Base-by-base conservation (phyloP, 2,888 invertebrate species). In the Lasioglossum malachurum region DNA sequence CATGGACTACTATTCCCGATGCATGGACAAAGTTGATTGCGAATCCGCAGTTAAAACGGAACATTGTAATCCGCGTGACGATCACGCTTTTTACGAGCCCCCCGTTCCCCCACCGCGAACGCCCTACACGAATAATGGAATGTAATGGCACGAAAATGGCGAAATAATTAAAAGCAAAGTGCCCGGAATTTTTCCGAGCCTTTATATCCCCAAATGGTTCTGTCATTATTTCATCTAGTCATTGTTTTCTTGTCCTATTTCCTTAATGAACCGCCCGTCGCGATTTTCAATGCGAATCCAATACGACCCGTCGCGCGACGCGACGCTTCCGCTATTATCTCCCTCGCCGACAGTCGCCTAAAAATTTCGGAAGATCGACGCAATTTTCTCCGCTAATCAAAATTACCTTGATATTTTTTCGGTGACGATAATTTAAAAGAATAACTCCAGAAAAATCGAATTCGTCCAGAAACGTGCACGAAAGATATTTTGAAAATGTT, bases 101-200 rank as follows among this genome's bases (percentile, higher is more conserved):
- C 0, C 31, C n/a, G n/a, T 7, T 35, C n/a, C 31, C 23, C n/a
- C 60, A 1, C 60, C n/a, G 3, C 4, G 1, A 27, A 1, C 16
- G 8, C 2, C 41, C 60, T 35, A 35, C 31, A 3, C 64, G 76
- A 77, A 57, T 84, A 83, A 87, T 78, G 78, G 74, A 80, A 83
- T 67, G 73, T 87, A 87, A 83, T 49, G 72, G 75, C 73, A 53
- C 49, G 76, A 77, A 78, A 87, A 82, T 79, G 67, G 72, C 64
- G 60, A 74, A 91, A 82, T 91, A 89, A 89, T 89, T 91, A 84
- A 89, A 83, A 79, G 73, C 57, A 72, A 73, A 74, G 75, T 73
- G 57, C 31, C 80, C 53, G 23, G 60, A 44, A 72, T 79, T 80
- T 71, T 86, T 88, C 46, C 46, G 41, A 82, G 75, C 60, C 78